Conservation (phyloP, 2,113 vertebrate species). For the Daphoenositta chrysoptera region DNA sequence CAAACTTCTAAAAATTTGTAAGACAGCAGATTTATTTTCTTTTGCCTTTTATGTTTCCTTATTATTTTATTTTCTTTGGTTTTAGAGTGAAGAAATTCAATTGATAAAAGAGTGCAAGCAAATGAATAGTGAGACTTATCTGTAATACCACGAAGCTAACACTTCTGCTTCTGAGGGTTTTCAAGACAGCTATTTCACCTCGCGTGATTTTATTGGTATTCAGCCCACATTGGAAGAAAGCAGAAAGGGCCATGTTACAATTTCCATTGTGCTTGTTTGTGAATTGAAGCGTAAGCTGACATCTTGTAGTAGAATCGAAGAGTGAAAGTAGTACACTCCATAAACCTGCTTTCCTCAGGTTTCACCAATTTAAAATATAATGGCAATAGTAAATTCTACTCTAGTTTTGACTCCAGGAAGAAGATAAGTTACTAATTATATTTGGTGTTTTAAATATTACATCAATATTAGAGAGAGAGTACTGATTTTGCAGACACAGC, state of each 20-base stretch:
- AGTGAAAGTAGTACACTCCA: constrained; percentile 25
- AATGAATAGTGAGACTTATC: constrained; percentile 41
- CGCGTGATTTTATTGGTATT: constrained; percentile 68
- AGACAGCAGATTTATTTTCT: constrained; percentile 28
- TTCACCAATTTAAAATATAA: not conserved
- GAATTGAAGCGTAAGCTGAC: constrained; percentile 70
- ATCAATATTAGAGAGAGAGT: not conserved
- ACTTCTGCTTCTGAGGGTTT: constrained; percentile 40
- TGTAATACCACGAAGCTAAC: constrained; percentile 4
- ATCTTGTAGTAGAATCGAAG: constrained; percentile 44
- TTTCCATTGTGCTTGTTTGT: constrained; percentile 70
- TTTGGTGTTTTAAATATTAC: not conserved
- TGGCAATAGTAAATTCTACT: not conserved
- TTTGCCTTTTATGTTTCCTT: not conserved
- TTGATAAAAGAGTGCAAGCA: constrained; percentile 39
- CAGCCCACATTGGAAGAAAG: constrained; percentile 58
- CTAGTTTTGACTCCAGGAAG: not conserved
- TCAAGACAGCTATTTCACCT: constrained; percentile 60
- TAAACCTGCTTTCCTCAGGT: constrained; percentile 20
- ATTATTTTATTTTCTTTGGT: not conserved
- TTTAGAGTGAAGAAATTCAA: constrained; percentile 39
- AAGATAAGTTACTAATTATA: not conserved
- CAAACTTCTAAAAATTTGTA: not conserved
- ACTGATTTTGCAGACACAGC: not conserved
- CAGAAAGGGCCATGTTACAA: constrained; percentile 63